Evolutionary conservation across 2,888 invertebrate genomes (phyloP).

Genomic region (Osmoderma eremita): DNA sequence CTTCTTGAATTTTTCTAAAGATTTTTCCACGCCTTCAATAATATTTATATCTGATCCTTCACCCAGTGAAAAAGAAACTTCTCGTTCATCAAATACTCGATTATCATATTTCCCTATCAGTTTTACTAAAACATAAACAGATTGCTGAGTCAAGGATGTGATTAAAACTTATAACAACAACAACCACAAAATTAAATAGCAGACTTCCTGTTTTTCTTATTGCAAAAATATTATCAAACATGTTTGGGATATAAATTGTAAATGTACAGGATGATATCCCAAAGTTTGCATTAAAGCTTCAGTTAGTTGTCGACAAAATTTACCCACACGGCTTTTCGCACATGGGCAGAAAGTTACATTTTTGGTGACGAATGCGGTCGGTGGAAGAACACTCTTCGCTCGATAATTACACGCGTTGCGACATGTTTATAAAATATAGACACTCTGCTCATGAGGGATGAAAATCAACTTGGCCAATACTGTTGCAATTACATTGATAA

Average conservation of each 20-base stretch:
- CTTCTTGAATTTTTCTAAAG: constrained; percentile 81
- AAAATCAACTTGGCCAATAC: too few relatives aligned
- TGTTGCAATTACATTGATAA: too few relatives aligned
- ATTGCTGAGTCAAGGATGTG: neutral
- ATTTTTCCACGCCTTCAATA: constrained; percentile 84
- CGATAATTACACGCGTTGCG: too few relatives aligned
- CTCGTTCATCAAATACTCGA: constrained; percentile 80
- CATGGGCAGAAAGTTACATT: too few relatives aligned
- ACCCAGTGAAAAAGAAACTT: constrained; percentile 84
- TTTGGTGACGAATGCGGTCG: too few relatives aligned
- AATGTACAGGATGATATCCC: too few relatives aligned
- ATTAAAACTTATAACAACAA: neutral
- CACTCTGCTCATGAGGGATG: too few relatives aligned
- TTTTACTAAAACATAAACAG: constrained; percentile 71
- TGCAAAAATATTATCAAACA: constrained; percentile 3
- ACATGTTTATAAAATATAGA: too few relatives aligned
- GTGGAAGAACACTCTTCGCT: too few relatives aligned
- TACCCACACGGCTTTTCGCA: too few relatives aligned
- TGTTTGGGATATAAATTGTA: neutral
- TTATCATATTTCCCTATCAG: constrained; percentile 75
- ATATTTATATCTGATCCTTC: constrained; percentile 83
- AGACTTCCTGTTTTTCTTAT: neutral
- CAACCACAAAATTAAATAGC: neutral
- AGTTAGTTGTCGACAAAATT: too few relatives aligned
- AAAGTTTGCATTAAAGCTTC: too few relatives aligned